phyloP scores from a whole-genome alignment of 2,888 invertebrate genomes.

The Trissolcus brochymenae region DNA sequence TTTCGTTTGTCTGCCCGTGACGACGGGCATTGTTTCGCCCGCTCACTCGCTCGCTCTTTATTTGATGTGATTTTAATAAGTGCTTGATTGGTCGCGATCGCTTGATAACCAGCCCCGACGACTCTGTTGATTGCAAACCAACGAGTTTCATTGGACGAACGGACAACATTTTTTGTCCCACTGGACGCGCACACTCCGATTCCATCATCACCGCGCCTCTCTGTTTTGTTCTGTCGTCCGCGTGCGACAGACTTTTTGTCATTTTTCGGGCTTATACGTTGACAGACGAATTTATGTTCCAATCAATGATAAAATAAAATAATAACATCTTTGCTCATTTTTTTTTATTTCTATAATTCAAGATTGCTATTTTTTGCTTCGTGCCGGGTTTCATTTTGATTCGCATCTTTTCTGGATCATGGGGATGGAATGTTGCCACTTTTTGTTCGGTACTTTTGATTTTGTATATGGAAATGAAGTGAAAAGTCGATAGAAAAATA shows the following conservation, averaged over 20 bases:
- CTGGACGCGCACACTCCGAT: background rate
- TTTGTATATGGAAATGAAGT: background rate
- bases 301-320: too few species aligned
- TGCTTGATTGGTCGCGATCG: conserved; percentile 40
- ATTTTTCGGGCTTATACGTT: too few species aligned
- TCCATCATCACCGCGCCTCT: background rate
- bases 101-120: conserved; percentile 33
- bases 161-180: conserved; percentile 13
- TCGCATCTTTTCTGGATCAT: too few species aligned
- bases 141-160: conserved; percentile 17
- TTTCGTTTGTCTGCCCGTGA: conserved; percentile 20
- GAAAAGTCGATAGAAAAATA: conserved; percentile 1
- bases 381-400: too few species aligned
- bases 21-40: conserved; percentile 20
- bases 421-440: too few species aligned
- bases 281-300: too few species aligned
- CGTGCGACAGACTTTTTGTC: too few species aligned
- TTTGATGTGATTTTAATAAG: conserved; percentile 50
- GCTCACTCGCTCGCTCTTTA: conserved; percentile 23
- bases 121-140: conserved; percentile 30
- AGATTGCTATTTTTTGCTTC: too few species aligned
- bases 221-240: background rate
- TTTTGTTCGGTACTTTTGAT: background rate
- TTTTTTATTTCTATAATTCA: too few species aligned
- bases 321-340: too few species aligned